Evolutionary conservation across 2,888 invertebrate genomes (phyloP).

Genomic region (Tethea ocularis): DNA sequence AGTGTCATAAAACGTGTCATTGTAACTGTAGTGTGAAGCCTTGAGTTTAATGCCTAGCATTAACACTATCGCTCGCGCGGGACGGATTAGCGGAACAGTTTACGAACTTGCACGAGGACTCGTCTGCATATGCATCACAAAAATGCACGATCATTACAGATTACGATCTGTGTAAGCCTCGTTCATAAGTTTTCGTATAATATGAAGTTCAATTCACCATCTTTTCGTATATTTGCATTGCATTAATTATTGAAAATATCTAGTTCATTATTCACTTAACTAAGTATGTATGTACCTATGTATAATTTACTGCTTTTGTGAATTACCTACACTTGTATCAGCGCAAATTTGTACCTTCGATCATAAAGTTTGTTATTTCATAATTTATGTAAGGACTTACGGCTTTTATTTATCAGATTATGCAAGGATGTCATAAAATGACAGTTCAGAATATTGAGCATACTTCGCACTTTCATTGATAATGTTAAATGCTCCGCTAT

Average conservation of each 20-base stretch:
- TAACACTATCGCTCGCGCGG: constrained; percentile 49
- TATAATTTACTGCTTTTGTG: too few species aligned
- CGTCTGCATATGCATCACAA: constrained; percentile 27
- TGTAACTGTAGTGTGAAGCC: constrained; percentile 38
- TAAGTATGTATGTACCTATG: too few species aligned
- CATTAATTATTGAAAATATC: too few species aligned
- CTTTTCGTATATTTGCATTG: not conserved
- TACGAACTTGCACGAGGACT: constrained; percentile 34
- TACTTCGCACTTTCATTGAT: not conserved
- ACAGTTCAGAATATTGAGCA: not conserved
- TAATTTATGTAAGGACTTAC: not conserved
- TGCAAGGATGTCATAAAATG: not conserved
- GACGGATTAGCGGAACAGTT: constrained; percentile 47
- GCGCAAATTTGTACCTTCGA: too few species aligned
- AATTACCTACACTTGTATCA: too few species aligned
- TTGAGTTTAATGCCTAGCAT: constrained; percentile 47
- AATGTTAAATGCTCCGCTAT: not conserved
- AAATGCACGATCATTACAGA: constrained; percentile 11
- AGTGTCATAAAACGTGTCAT: constrained; percentile 69
- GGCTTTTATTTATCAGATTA: not conserved
- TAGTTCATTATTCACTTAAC: too few species aligned
- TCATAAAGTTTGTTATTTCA: not conserved
- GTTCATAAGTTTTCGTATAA: not conserved
- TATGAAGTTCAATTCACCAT: not conserved
- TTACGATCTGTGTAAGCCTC: not conserved